A percentile compares a stretch with the other conserved stretches of the same genome.
Conservation (phyloP, 2,797 vertebrate genomes). For the Enteromius paludinosus region DNA sequence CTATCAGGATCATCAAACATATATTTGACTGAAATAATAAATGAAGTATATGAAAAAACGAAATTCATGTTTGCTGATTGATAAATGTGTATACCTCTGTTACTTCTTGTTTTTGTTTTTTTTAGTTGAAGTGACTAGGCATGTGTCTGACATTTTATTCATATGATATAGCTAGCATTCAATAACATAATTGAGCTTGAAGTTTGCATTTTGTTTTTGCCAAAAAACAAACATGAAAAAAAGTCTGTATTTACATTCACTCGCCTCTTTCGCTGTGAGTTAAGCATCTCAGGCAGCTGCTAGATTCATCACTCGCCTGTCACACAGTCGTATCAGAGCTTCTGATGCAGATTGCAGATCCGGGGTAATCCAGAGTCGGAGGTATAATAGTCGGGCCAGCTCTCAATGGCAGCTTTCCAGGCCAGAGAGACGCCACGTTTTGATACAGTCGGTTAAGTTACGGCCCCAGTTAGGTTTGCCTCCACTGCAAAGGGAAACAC, state of each 20-base stretch:
- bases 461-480: slow-evolving; percentile 21
- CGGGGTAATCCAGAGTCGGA: background rate
- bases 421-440: slow-evolving; percentile 41
- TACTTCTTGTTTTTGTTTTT: background rate
- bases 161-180: background rate
- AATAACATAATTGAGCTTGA: background rate
- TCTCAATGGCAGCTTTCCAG: slow-evolving; percentile 26
- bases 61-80: background rate
- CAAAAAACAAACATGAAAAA: background rate
- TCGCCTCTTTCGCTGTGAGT: background rate
- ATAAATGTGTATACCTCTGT: background rate
- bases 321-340: slow-evolving; percentile 47
- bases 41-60: background rate
- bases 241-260: background rate
- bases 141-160: background rate
- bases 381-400: slow-evolving; percentile 8
- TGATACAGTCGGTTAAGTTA: slow-evolving; percentile 36
- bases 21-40: background rate
- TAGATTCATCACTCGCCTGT: slow-evolving; percentile 51
- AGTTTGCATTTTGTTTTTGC: background rate
- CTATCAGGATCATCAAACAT: no score
- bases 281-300: slow-evolving; percentile 36
- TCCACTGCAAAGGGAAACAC: slow-evolving; percentile 18
- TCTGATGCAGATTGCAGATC: slow-evolving; percentile 51
- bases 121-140: background rate